These are phyloP conservation scores for Drosophila seguyi DNA, from an alignment of 1,140 invertebrate genomes.

Conservation along the genomic window DNA sequence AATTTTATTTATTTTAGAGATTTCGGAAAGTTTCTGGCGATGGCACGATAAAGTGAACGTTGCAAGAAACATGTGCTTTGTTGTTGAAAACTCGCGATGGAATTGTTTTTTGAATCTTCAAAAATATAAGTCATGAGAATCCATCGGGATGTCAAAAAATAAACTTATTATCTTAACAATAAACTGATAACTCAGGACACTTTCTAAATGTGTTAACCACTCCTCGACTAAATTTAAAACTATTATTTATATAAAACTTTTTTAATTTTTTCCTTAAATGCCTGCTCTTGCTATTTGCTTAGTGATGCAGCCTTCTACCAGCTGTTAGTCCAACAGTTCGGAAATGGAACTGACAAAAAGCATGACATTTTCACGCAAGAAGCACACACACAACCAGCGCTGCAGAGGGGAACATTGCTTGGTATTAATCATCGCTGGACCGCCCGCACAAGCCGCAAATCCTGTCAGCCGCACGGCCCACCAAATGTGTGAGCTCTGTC, in stretches of 20 bases:
- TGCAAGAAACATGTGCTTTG: too few species aligned
- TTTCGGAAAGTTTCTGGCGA: too few species aligned
- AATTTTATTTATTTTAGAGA: too few species aligned
- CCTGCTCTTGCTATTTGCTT: background rate
- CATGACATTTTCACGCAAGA: slow-evolving; percentile 66
- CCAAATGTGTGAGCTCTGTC: slow-evolving; percentile 55
- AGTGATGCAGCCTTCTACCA: background rate
- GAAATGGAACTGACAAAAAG: slow-evolving; percentile 31
- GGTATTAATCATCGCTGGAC: slow-evolving; percentile 69
- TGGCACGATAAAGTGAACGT: too few species aligned
- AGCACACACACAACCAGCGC: slow-evolving; percentile 1
- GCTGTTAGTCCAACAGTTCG: slow-evolving; percentile 39
- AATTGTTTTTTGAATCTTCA: too few species aligned
- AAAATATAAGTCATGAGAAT: too few species aligned
- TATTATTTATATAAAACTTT: background rate
- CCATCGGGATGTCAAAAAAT: background rate
- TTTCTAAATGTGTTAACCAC: background rate
- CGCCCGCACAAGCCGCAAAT: slow-evolving; percentile 58
- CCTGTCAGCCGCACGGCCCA: slow-evolving; percentile 54
- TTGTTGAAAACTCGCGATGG: too few species aligned
- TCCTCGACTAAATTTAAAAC: background rate
- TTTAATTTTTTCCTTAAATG: background rate
- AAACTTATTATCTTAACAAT: background rate
- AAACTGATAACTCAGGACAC: background rate
- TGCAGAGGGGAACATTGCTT: slow-evolving; percentile 55